Evolutionary conservation across 2,113 vertebrate genomes (phyloP).

Genomic region (Turnix velox): DNA sequence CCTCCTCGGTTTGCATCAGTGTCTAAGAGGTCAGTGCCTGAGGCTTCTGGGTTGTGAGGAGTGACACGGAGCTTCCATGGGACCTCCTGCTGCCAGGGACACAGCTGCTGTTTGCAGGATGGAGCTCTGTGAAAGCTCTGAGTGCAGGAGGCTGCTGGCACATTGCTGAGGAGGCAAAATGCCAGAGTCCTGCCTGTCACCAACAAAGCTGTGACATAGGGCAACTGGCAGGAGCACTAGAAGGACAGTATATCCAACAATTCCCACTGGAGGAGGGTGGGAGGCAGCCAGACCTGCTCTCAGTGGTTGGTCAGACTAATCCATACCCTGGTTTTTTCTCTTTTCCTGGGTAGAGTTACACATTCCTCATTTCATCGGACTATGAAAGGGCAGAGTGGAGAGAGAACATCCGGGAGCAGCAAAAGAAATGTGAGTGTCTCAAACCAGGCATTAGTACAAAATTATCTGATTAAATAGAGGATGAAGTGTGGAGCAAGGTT

Average conservation of each 20-base stretch:
- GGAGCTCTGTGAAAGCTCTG: background rate
- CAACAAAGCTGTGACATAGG: background rate
- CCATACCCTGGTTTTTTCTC: background rate
- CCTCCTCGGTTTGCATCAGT: background rate
- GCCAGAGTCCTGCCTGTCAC: background rate
- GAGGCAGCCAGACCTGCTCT: background rate
- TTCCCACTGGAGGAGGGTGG: background rate
- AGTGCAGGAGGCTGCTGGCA: background rate
- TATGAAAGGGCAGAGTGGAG: constrained; percentile 96
- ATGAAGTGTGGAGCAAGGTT: background rate
- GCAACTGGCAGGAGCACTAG: background rate
- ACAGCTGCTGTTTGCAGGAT: background rate
- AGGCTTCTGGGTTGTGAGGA: background rate
- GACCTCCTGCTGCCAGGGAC: background rate
- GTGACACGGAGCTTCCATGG: background rate
- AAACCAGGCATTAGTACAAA: background rate
- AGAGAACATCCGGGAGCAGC: constrained; percentile 91
- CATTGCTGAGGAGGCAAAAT: accelerated
- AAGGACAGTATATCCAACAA: background rate
- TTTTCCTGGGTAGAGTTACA: constrained; percentile 81
- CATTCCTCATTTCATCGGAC: constrained; percentile 93
- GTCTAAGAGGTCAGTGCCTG: background rate
- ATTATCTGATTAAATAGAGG: background rate
- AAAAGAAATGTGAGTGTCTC: constrained; percentile 91
- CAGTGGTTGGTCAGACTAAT: background rate